These are phyloP conservation scores for Platorchestia sp. DNA, from an alignment of 1,140 invertebrate species.

Conservation along the genomic window DNA sequence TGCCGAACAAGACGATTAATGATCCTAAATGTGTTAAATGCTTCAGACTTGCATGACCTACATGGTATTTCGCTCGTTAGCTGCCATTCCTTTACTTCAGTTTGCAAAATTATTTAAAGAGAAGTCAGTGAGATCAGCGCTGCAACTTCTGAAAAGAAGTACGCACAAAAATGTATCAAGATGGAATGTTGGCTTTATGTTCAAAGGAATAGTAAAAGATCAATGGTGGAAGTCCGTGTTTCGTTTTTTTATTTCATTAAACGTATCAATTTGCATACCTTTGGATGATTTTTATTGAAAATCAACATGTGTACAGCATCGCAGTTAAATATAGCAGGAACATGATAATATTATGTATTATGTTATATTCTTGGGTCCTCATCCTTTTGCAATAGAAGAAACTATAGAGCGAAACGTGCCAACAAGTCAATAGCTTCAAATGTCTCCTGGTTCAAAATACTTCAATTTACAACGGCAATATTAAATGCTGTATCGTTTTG, in stretches of 20 bases:
- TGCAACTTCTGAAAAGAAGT: no score
- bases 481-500: background rate
- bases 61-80: background rate
- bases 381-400: background rate
- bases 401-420: background rate
- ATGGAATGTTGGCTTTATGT: no score
- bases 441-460: background rate
- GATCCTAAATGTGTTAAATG: background rate
- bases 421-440: background rate
- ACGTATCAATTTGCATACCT: no score
- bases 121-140: background rate
- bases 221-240: no score
- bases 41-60: background rate
- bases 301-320: no score
- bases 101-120: background rate
- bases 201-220: no score
- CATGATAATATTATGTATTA: no score
- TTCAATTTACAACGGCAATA: background rate
- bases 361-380: no score
- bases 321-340: no score
- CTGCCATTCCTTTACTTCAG: background rate
- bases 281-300: no score
- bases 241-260: no score
- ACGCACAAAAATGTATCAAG: no score
- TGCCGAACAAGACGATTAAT: background rate